Base-by-base conservation (phyloP, 2,797 vertebrate genomes). In the Falco cherrug region DNA sequence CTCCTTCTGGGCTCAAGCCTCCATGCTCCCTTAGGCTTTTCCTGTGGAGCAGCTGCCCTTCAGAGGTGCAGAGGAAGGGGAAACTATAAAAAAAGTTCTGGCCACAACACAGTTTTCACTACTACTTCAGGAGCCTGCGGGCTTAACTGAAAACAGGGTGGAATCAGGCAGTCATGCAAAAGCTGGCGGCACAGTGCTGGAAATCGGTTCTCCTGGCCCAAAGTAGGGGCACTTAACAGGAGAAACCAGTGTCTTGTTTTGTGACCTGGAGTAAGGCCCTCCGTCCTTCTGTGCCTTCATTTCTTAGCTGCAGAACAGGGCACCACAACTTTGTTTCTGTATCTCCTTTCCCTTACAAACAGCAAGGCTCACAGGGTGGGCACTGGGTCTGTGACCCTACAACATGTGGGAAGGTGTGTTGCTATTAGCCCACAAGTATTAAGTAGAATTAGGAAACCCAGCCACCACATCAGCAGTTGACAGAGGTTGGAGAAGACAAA, bases 51-150 rank as follows among this genome's bases (percentile, higher is more conserved):
- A 95, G 77, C 80, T 90, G 88, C 74, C 70, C 63, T 94, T 96
- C 80, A 87, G 90, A 89, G 92, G 70, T 89, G 41, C 84, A 80
- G 80, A 93, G 91, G 78, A 89, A 91, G 31, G 33, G 87, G 63
- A 93, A 93, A 89, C 25, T 29, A 31, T 81, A 67, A 87, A 94
- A 76, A 59, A 76, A 68, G 29, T 48, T 68, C 74, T 71, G 84
- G 33, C 28, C 22, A 26, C 53, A 71, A 28, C 12, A 41, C 28
- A 61, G 45, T 71, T 87, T 89, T 90, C 81, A 57, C 18, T 33
- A 70, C 53, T 56, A 31, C 64, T 87, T 92, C 41, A 61, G 87
- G 24, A 83, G 50, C 53, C 65, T 37, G 20, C 89, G 35, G 29
- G 63, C 37, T 92, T 93, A 54, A 93, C 11, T 65, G 65, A 26